Base-by-base conservation (phyloP, 2,113 vertebrate species). In the Xenopus laevis region DNA sequence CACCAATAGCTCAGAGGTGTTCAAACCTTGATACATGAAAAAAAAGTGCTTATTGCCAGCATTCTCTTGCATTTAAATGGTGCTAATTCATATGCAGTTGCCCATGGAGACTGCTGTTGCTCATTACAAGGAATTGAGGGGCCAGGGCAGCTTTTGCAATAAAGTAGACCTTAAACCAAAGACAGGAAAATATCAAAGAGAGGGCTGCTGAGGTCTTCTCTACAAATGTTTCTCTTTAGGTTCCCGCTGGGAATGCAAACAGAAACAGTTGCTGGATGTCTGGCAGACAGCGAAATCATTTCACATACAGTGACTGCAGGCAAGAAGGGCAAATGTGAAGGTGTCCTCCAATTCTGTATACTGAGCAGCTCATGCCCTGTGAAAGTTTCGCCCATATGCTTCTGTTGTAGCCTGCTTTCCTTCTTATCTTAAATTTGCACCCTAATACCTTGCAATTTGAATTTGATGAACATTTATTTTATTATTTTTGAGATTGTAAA, bases 121-220 rank as follows among this genome's bases (percentile, higher is more conserved):
- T 61, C 72, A 67, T 67, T 74, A 74, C 72, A 66, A 60, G 65
- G 55, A 60, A 50, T 59, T 67, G 64, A 74, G 47, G 57, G 64
- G 47, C 40, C 45, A 40, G 53, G 71, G 65, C 40, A 68, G 55
- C 53, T 74, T 20, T 74, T 68, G 57, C 55, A 74, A 74, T 74
- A 64, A 74, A 74, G 72, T 68, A 65, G 72, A 74, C 72, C 55
- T 74, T 74, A 74, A 74, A 74, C 64, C 55, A 74, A 68, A 68
- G 72, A 66, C 64, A 59, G 40, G 44, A 59, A 74, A 68, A 74
- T 68, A 74, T 74, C 65, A 74, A 74, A 74, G 72, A 61, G 55
- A 65, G 45, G 72, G 64, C 52, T 65, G 61, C 55, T 59, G 55
- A 67, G 72, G 72, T 74, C 72, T 59, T 52, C 64, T 60, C 65